Percentiles rank a stretch among this genome's conserved stretches.
These are phyloP conservation scores for Marronus borbonicus DNA, from an alignment of 2,888 invertebrate genomes.

Conservation along the genomic window DNA sequence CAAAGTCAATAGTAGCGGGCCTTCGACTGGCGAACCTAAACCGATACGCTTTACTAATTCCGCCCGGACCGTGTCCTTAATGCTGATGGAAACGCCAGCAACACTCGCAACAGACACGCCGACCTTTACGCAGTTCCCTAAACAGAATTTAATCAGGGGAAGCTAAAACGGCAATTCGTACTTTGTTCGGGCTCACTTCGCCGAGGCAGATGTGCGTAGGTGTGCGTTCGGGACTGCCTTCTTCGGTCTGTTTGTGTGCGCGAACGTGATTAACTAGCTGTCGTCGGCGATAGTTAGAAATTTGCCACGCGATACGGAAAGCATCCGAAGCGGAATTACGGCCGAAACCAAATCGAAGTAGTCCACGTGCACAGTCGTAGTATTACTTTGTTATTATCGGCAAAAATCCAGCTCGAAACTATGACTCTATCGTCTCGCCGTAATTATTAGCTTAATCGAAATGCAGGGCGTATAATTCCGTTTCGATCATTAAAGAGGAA, in stretches of 20 bases:
- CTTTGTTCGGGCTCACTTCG: background rate
- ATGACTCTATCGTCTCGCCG: slow-evolving; percentile 7
- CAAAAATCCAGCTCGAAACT: background rate
- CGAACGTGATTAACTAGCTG: slow-evolving; percentile 24
- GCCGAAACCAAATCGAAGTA: background rate
- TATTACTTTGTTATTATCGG: slow-evolving; percentile 34
- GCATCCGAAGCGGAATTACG: background rate
- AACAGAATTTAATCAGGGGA: slow-evolving; percentile 38
- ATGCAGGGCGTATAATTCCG: slow-evolving; percentile 18
- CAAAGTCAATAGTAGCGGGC: slow-evolving; percentile 17
- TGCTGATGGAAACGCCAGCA: slow-evolving; percentile 9
- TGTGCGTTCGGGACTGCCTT: slow-evolving; percentile 4
- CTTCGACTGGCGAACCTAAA: background rate
- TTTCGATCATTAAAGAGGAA: slow-evolving; percentile 19
- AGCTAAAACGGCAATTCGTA: slow-evolving; percentile 22
- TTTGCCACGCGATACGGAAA: slow-evolving; percentile 13
- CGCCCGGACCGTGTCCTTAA: slow-evolving; percentile 14
- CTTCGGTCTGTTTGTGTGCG: background rate
- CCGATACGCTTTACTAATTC: slow-evolving; percentile 37
- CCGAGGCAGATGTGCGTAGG: too few relatives aligned
- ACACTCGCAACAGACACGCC: background rate
- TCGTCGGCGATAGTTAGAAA: slow-evolving; percentile 30
- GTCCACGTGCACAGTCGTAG: background rate
- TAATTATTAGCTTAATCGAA: slow-evolving; percentile 29
- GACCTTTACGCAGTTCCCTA: slow-evolving; percentile 13